phyloP scores from a whole-genome alignment of 35 echinoderm and acorn worm species.

The Hemicentrotus pulcherrimus region DNA sequence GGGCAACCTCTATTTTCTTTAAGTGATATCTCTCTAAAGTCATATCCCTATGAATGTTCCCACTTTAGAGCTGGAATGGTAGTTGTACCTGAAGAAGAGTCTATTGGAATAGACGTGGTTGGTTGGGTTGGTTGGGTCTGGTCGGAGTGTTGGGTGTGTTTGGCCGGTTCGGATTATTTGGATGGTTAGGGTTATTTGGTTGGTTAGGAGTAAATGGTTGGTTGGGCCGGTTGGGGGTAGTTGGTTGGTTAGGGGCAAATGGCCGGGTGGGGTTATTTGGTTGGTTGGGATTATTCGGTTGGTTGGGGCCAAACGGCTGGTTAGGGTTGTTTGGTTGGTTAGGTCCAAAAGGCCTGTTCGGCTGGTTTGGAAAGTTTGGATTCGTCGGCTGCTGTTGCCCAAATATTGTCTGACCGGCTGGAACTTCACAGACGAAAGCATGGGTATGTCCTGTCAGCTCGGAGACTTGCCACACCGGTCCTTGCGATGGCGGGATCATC shows the following conservation, averaged over 20 bases:
- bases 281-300: neutral
- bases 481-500: neutral
- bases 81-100: neutral
- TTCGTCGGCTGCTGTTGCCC: neutral
- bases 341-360: neutral
- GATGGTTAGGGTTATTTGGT: neutral
- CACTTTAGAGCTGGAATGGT: neutral
- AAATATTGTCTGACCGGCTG: neutral
- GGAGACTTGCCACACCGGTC: neutral
- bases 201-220: neutral
- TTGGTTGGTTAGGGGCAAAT: neutral
- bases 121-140: neutral
- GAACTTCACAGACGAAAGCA: constrained; percentile 34
- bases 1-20: neutral
- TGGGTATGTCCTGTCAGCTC: neutral
- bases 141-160: neutral
- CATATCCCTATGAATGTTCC: neutral
- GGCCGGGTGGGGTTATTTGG: neutral
- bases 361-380: neutral
- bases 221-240: neutral
- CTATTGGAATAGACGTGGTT: constrained; percentile 15
- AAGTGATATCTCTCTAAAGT: too few relatives aligned
- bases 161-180: neutral
- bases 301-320: neutral
- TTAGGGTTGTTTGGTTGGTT: neutral